phyloP scores from a whole-genome alignment of 2,888 invertebrate genomes.

The Neelides folsomi region DNA sequence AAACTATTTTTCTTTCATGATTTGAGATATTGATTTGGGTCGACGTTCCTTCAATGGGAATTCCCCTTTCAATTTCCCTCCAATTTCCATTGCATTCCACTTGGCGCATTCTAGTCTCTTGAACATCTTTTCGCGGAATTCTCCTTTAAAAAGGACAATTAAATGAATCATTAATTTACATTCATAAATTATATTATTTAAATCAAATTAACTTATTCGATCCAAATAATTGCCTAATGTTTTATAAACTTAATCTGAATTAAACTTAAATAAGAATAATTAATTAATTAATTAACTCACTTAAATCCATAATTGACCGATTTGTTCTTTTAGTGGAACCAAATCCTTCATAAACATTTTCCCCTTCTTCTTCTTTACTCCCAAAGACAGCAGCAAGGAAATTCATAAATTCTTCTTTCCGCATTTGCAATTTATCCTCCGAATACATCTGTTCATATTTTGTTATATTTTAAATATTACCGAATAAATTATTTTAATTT shows the following conservation, averaged over 20 bases:
- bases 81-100: conserved; percentile 22
- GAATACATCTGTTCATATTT: conserved; percentile 22
- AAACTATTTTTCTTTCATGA: too few species aligned
- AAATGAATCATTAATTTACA: not conserved
- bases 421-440: conserved; percentile 12
- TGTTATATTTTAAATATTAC: not conserved
- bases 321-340: conserved; percentile 4
- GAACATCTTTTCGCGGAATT: conserved; percentile 10
- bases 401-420: conserved; percentile 14
- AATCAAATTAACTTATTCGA: too few species aligned
- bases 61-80: conserved; percentile 8
- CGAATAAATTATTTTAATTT: too few species aligned
- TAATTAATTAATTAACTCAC: conserved; percentile 4
- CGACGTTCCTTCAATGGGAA: conserved; percentile 11
- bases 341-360: conserved; percentile 3
- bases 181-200: too few species aligned
- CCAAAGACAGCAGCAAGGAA: conserved; percentile 14
- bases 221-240: too few species aligned
- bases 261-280: too few species aligned
- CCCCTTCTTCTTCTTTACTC: conserved; percentile 8
- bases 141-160: conserved; percentile 11
- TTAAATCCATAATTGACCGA: conserved; percentile 6
- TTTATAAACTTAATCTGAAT: too few species aligned
- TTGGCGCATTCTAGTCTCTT: conserved; percentile 19
- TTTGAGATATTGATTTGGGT: conserved; percentile 16